phyloP scores from a whole-genome alignment of 1,140 invertebrate species.

The Neodiprion pinetum region DNA sequence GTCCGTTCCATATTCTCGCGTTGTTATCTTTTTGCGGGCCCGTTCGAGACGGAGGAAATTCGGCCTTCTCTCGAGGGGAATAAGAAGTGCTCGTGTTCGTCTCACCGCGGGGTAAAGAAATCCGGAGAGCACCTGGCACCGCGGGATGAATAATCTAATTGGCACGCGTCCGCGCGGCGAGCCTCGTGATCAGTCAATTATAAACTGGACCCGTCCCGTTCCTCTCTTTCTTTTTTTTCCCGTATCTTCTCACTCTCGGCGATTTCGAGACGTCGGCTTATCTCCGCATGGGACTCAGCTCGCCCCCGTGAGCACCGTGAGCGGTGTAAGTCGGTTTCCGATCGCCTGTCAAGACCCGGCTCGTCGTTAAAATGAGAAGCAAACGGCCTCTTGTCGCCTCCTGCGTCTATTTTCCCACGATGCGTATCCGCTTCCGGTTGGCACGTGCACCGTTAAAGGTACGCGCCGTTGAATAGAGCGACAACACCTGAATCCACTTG shows the following conservation, averaged over 20 bases:
- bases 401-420: constrained; percentile 40
- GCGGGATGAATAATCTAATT: constrained; percentile 2
- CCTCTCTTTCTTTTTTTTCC: background rate
- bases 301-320: too few species aligned
- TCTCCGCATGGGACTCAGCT: too few species aligned
- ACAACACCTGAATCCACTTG: constrained; percentile 33
- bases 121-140: background rate
- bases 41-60: too few species aligned
- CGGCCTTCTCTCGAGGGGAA: background rate
- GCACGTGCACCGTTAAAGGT: constrained; percentile 35
- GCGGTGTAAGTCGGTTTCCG: too few species aligned
- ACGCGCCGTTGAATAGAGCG: constrained; percentile 36
- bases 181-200: background rate
- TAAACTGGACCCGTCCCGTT: background rate
- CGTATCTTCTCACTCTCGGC: too few species aligned
- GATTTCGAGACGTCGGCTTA: too few species aligned
- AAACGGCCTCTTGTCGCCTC: constrained; percentile 37
- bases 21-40: background rate
- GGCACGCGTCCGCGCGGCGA: background rate
- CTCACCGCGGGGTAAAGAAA: background rate
- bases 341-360: background rate
- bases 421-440: constrained; percentile 49
- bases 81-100: background rate
- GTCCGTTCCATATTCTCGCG: background rate
- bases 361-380: background rate